Conservation (phyloP, 2,888 invertebrate genomes). For the Apotomis capreana region DNA sequence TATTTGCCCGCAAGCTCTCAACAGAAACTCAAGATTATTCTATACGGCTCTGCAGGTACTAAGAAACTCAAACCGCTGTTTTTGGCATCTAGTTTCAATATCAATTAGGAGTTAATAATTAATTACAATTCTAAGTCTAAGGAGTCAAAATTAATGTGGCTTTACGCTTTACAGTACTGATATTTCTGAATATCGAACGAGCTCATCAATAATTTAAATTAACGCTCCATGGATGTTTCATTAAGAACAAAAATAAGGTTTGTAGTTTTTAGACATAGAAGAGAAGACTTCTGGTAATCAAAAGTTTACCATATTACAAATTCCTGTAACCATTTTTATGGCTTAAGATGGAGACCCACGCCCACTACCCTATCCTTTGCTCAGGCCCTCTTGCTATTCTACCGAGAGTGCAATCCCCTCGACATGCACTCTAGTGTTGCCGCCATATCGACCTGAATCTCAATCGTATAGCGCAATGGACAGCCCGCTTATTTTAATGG, state of each 20-base stretch:
- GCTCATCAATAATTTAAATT: not conserved
- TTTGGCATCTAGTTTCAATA: constrained; percentile 16
- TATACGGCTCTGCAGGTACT: not conserved
- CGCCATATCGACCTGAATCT: not conserved
- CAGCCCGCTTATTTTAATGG: no score
- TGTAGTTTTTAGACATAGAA: no score
- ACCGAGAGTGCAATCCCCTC: constrained; percentile 23
- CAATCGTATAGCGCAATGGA: no score
- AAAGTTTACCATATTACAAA: no score
- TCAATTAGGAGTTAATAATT: constrained; percentile 20
- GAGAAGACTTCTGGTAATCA: no score
- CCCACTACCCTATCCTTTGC: no score
- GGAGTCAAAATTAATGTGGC: constrained; percentile 5
- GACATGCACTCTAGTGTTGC: constrained; percentile 29
- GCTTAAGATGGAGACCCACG: no score
- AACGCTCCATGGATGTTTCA: not conserved
- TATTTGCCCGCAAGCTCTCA: not conserved
- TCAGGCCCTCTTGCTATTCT: constrained; percentile 14
- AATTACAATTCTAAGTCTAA: constrained; percentile 9
- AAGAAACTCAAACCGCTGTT: constrained; percentile 2
- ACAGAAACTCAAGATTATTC: constrained; percentile 14
- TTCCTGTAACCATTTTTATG: no score
- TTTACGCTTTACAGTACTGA: not conserved
- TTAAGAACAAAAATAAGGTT: no score
- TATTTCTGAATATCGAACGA: not conserved